phyloP scores from a whole-genome alignment of 2,888 invertebrate genomes.

The Branchellion lobata region DNA sequence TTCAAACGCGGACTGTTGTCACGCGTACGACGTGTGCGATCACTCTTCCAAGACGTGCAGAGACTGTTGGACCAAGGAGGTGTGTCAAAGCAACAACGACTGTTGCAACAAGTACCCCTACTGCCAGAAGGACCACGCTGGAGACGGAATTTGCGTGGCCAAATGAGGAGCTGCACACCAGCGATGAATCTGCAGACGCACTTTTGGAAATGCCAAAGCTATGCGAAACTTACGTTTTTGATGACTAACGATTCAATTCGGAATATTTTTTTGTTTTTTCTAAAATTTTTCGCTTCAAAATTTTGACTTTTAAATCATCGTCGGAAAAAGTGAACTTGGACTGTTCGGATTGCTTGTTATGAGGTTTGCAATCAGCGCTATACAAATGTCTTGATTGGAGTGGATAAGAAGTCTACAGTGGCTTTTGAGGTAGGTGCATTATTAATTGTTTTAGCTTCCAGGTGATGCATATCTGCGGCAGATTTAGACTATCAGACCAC shows the following conservation, averaged over 20 bases:
- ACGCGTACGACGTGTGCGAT: slow-evolving; percentile 57
- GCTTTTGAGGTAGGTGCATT: no score
- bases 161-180: no score
- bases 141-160: background rate
- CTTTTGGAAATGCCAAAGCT: no score
- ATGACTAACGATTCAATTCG: no score
- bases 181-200: no score
- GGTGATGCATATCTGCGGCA: no score
- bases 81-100: slow-evolving; percentile 55
- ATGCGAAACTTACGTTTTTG: no score
- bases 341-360: background rate
- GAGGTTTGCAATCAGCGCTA: no score
- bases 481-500: no score
- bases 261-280: background rate
- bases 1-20: slow-evolving; percentile 56
- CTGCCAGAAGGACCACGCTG: slow-evolving; percentile 50
- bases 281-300: background rate
- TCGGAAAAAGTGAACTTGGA: background rate
- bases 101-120: slow-evolving; percentile 57
- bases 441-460: no score
- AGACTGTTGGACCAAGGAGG: slow-evolving; percentile 59
- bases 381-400: no score
- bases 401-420: no score
- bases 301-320: background rate
- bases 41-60: slow-evolving; percentile 56